Base-by-base conservation (phyloP, 2,113 vertebrate genomes). In the Channa maculata region DNA sequence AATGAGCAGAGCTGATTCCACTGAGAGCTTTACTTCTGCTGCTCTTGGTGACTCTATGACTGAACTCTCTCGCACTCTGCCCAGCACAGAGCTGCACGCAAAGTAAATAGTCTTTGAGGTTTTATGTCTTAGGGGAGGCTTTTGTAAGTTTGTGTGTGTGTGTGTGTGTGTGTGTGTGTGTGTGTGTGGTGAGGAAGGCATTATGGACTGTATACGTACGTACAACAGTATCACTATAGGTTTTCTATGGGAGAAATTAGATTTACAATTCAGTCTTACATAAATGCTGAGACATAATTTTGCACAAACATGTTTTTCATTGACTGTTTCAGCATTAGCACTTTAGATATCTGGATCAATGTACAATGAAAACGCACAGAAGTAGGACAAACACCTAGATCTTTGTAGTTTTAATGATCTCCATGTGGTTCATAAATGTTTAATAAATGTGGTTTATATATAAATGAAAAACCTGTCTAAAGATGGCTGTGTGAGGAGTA, bases 1-100 rank as follows among this genome's bases (percentile, higher is more conserved):
- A 91, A 93, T 90, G 88, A 91, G 90, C 67, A 0, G 13, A 52
- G 65, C 43, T 15, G 76, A 86, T 65, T 82, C 84, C 82, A 52
- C 57, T 2, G 86, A 85, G 82, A 60, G 59, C 69, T 36, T 14
- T 48, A 33, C 57, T n/a, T 46, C 67, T 63, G 55, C 66, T 75
- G 9, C 65, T 79, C 44, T 64, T 50, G 54, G 73, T 80, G 79
- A 80, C 77, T 80, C 79, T 71, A 46, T 37, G 62, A 9, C 45
- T 84, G 81, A 82, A 86, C 80, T 52, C 44, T 65, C 82, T 73
- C 79, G 82, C 58, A 63, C 79, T 77, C 75, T 62, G 15, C 77
- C 72, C 65, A 36, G 14, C 53, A 76, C 85, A 80, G 13, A 82
- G 63, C 58, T 34, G 4, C 63, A 48, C 33, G 49, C 52, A 55